A percentile compares a stretch with the other conserved stretches of the same genome.
phyloP scores from a whole-genome alignment of 2,888 invertebrate genomes.

The Melanchra persicariae region DNA sequence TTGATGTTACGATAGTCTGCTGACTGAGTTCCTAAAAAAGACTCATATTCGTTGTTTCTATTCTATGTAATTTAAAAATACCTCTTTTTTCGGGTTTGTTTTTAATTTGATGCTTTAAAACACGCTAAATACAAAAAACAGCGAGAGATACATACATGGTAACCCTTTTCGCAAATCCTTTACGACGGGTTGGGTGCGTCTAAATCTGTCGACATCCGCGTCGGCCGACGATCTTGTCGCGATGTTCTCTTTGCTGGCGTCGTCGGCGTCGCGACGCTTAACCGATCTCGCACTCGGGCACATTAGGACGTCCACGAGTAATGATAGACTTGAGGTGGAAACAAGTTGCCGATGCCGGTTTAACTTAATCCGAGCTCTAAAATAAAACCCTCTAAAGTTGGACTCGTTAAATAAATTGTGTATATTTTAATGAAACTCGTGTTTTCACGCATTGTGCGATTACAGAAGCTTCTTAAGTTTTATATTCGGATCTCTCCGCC shows the following conservation, averaged over 20 bases:
- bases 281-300: conserved; percentile 59
- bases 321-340: conserved; percentile 54
- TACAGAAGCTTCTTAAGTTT: conserved; percentile 20
- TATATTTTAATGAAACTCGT: conserved; percentile 8
- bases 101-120: not conserved
- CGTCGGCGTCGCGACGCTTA: conserved; percentile 65
- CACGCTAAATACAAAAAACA: conserved; percentile 23
- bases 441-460: conserved; percentile 9
- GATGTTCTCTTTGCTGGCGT: conserved; percentile 75
- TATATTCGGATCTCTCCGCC: conserved; percentile 39
- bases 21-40: too few relatives aligned
- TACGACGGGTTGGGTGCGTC: conserved; percentile 69
- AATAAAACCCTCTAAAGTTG: conserved; percentile 38
- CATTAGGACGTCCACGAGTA: conserved; percentile 60
- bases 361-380: conserved; percentile 37
- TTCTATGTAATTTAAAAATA: too few relatives aligned
- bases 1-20: not conserved
- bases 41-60: too few relatives aligned
- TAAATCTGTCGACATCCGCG: conserved; percentile 86
- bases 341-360: conserved; percentile 28
- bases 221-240: conserved; percentile 71
- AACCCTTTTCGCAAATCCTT: conserved; percentile 71
- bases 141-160: conserved; percentile 47
- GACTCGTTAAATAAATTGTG: conserved; percentile 12
- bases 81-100: not conserved